A percentile compares a stretch with the other conserved stretches of the same genome.
Conservation (phyloP, 2,113 vertebrate species). For the Larimichthys crocea region DNA sequence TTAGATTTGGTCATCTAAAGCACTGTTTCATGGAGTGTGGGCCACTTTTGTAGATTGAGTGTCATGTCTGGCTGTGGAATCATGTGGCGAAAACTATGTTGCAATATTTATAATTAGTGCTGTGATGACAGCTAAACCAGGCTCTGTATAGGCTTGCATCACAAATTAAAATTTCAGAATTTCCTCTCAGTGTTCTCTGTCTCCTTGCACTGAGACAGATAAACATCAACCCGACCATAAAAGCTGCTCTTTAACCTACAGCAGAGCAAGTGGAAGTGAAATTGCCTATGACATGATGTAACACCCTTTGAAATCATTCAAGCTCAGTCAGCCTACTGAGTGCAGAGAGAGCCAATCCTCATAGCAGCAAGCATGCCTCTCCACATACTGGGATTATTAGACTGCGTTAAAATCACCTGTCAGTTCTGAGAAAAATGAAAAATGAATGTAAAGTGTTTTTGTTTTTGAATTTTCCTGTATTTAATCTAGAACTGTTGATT, state of each 20-base stretch:
- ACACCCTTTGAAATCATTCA: not conserved
- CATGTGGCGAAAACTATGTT: conserved; percentile 11
- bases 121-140: not conserved
- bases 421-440: too few species aligned
- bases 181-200: not conserved
- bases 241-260: not conserved
- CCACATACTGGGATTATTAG: not conserved
- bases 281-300: not conserved
- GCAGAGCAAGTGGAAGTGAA: not conserved
- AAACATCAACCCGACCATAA: not conserved
- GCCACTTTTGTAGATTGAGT: conserved; percentile 23
- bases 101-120: conserved; percentile 34
- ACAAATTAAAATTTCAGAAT: not conserved
- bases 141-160: not conserved
- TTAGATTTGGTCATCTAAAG: conserved; percentile 24
- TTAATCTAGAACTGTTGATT: too few species aligned
- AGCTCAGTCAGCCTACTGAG: not conserved
- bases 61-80: conserved; percentile 27
- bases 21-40: conserved; percentile 29
- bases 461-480: too few species aligned
- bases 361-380: too few species aligned
- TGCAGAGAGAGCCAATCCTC: too few species aligned
- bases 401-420: not conserved
- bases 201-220: not conserved
- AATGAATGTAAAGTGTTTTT: too few species aligned